Percentiles rank a stretch among this genome's conserved stretches.
These are phyloP conservation scores for Alsophila aescularia DNA, from an alignment of 2,888 invertebrate species.

Conservation along the genomic window DNA sequence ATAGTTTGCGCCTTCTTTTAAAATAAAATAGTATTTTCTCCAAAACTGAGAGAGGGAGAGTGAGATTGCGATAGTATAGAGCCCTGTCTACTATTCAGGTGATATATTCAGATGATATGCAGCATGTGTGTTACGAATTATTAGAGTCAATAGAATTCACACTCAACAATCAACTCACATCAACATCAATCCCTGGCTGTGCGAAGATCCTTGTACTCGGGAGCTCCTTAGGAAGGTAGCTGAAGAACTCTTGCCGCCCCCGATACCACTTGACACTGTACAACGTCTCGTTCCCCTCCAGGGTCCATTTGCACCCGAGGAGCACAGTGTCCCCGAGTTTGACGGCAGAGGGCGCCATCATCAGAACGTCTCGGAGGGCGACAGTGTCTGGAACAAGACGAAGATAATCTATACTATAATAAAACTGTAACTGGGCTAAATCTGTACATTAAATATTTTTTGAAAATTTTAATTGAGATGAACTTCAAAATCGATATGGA, in stretches of 20 bases:
- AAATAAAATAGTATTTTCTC: no score
- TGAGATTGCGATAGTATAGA: no score
- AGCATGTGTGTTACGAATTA: no score
- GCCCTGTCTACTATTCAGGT: no score
- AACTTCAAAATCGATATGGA: no score
- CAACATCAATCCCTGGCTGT: slow-evolving; percentile 87
- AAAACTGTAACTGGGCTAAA: no score
- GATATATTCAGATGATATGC: no score
- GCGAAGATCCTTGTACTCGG: slow-evolving; percentile 90
- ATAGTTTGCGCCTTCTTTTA: no score
- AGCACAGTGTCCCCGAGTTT: slow-evolving; percentile 89
- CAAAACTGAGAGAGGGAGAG: no score
- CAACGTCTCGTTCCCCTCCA: slow-evolving; percentile 88
- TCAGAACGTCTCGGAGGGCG: slow-evolving; percentile 87
- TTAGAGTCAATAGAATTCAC: no score
- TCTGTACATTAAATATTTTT: no score
- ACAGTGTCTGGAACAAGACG: slow-evolving; percentile 77
- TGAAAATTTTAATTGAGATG: no score
- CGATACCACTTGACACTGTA: slow-evolving; percentile 94
- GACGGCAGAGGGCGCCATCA: slow-evolving; percentile 89
- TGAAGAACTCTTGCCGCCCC: slow-evolving; percentile 90
- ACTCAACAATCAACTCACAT: slow-evolving; percentile 86
- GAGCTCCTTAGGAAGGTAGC: slow-evolving; percentile 90
- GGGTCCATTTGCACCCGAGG: slow-evolving; percentile 89
- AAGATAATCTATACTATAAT: neutral